phyloP scores from a whole-genome alignment of 2,797 vertebrate species.

The Emys orbicularis region DNA sequence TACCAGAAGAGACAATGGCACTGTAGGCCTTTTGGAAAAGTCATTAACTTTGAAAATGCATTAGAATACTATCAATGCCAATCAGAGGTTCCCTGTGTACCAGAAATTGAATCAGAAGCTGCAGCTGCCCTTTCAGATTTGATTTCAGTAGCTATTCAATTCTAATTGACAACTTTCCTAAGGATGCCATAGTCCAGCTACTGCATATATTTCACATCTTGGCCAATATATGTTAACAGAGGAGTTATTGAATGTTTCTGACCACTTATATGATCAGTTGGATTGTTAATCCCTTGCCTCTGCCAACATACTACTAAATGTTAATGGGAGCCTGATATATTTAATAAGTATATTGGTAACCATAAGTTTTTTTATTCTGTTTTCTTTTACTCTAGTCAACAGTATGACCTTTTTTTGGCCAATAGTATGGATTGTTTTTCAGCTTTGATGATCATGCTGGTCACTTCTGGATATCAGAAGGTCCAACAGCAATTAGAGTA shows the following conservation, averaged over 20 bases:
- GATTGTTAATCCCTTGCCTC: not conserved
- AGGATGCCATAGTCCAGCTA: not conserved
- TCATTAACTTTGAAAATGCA: not conserved
- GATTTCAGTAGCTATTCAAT: not conserved
- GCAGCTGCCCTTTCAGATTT: not conserved
- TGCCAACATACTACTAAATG: not conserved
- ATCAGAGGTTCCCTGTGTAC: not conserved
- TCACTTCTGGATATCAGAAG: not conserved
- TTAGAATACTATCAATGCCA: not conserved
- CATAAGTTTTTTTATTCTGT: not conserved
- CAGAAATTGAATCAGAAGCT: not conserved
- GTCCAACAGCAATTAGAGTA: not conserved
- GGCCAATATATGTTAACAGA: not conserved
- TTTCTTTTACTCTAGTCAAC: not conserved
- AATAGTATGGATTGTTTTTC: not conserved
- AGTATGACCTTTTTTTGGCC: not conserved
- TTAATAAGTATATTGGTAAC: not conserved
- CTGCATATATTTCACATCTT: not conserved
- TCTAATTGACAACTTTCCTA: not conserved
- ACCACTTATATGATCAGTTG: not conserved
- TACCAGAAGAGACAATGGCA: not conserved
- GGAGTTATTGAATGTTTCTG: not conserved
- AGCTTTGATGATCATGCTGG: not conserved
- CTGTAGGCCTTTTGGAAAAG: slow-evolving; percentile 10
- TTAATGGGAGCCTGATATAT: not conserved